A percentile compares a stretch with the other conserved stretches of the same genome.
phyloP scores from a whole-genome alignment of 2,113 vertebrate species.

The Neopipo cinnamomea region DNA sequence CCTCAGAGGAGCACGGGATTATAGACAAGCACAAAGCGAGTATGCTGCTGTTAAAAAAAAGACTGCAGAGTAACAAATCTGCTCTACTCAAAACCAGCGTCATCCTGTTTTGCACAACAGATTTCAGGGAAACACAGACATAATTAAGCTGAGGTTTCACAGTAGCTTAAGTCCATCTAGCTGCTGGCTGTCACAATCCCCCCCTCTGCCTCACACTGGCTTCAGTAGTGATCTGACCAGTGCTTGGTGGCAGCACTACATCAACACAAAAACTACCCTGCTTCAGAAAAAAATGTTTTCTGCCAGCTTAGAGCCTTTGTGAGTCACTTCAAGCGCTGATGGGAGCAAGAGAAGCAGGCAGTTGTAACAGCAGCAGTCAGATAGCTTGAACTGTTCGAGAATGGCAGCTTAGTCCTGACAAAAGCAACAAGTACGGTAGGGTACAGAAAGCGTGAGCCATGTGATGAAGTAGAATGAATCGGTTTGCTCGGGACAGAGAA shows the following conservation, averaged over 20 bases:
- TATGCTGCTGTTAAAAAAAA: not conserved
- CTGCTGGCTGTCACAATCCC: not conserved
- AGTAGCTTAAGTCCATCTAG: not conserved
- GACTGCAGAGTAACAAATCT: not conserved
- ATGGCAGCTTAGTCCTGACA: not conserved
- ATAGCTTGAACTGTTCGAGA: not conserved
- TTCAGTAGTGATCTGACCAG: not conserved
- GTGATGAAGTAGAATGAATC: not conserved
- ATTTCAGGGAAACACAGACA: not conserved
- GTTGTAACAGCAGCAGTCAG: not conserved
- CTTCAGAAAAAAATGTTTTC: not conserved
- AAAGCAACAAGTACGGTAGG: not conserved
- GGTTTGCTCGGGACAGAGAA: not conserved
- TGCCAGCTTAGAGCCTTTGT: constrained; percentile 1
- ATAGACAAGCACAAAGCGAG: not conserved
- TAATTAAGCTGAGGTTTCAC: constrained; percentile 9
- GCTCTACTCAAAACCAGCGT: not conserved
- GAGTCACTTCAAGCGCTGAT: constrained; percentile 13
- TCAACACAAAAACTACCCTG: not conserved
- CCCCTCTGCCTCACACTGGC: not conserved
- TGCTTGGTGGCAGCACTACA: not conserved
- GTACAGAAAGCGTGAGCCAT: not conserved
- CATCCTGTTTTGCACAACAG: not conserved
- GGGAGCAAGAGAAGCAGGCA: not conserved
- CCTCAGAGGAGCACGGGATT: not conserved